Base-by-base conservation (phyloP, 2,113 vertebrate genomes). In the Camelus bactrianus region DNA sequence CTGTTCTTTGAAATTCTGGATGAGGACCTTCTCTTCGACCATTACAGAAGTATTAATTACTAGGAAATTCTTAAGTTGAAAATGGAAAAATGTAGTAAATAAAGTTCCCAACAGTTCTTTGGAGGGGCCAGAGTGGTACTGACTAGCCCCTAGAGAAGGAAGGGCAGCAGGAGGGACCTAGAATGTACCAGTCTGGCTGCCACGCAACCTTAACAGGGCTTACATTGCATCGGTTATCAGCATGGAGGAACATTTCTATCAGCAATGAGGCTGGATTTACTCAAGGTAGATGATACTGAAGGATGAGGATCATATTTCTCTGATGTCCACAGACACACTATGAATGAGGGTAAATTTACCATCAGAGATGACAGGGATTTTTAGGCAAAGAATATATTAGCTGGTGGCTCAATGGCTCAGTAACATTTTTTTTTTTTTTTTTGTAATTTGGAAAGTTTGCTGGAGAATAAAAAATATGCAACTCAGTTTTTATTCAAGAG, bases 31-130 rank as follows among this genome's bases (percentile, higher is more conserved):
- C n/a, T 62, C 64, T 60, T 82, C 80, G 35, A 54, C 16, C 16
- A 6, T 60, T 64, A 64, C 0, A 86, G 5, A 83, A 85, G 35
- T 91, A 42, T 69, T 92, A 93, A 85, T 42, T 67, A 38, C 24
- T 60, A 24, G 28, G 12, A 89, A 93, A 81, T 87, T 75, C n/a
- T 93, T 93, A n/a, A 94, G 17, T 6, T 76, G 89, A 82, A 72
- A 86, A 92, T 6, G 52, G 24, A 82, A 76, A 8, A 80, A 5
- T 20, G 79, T 17, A 76, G 32, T 62, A 35, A 38, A 6, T 2
- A 67, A 89, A 69, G 54, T 9, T 12, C 38, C 60, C 6, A 73
- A 26, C 0, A 50, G 62, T 52, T 87, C 35, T 50, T 2, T 76
- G 14, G 17, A 80, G 35, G 24, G 26, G 0, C 16, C 8, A 58